Conservation (phyloP, 2,113 vertebrate species). For the Delphinus delphis region DNA sequence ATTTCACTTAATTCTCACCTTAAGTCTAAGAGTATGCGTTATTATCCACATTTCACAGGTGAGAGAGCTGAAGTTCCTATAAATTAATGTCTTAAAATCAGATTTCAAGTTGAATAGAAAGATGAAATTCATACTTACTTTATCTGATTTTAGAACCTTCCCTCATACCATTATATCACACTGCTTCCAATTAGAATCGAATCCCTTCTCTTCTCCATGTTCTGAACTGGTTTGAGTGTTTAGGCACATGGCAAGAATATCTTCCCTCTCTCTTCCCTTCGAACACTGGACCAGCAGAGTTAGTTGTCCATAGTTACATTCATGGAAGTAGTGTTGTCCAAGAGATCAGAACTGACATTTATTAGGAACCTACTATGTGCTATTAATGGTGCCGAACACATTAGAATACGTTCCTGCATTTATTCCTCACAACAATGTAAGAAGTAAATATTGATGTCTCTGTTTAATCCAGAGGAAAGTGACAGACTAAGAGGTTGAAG, state of each 20-base stretch:
- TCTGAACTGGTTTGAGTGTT: background rate
- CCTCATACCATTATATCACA: background rate
- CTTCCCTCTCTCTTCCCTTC: background rate
- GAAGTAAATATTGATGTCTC: background rate
- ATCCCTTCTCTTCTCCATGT: background rate
- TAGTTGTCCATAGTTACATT: background rate
- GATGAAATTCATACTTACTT: background rate
- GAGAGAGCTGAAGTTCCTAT: background rate
- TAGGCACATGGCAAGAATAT: background rate
- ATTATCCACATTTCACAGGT: background rate
- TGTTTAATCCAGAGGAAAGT: background rate
- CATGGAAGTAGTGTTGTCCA: background rate
- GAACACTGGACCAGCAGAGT: background rate
- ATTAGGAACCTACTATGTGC: background rate
- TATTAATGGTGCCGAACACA: background rate
- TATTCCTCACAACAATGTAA: background rate
- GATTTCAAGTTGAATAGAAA: background rate
- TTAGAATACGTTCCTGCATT: background rate
- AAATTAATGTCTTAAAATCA: constrained; percentile 8
- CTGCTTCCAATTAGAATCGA: background rate
- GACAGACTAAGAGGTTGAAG: background rate
- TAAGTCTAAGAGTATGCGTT: background rate
- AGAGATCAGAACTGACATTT: background rate
- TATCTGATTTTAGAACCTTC: constrained; percentile 9
- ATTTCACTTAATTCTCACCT: background rate